A percentile compares a stretch with the other conserved stretches of the same genome.
phyloP scores from a whole-genome alignment of 2,113 vertebrate genomes.

The Emydura subglobosa region DNA sequence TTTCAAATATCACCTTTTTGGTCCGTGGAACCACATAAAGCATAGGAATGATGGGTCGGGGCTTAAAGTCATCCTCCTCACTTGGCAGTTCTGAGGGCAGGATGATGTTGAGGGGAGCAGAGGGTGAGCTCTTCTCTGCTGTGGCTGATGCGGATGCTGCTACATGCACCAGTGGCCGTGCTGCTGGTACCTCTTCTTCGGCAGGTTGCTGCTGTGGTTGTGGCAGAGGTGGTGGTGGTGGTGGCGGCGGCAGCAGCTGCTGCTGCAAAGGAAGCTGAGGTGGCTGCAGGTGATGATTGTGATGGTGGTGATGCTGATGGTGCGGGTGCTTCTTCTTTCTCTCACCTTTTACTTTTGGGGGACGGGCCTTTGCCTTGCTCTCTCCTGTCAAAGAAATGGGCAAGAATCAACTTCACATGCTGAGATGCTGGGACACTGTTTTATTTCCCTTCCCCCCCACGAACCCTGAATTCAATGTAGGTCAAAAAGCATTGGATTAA shows the following conservation, averaged over 20 bases:
- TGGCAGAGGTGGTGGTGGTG: accelerated
- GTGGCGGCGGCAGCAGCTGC: background rate
- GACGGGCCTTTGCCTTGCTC: conserved; percentile 62
- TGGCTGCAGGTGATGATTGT: background rate
- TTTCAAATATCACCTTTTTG: conserved; percentile 70
- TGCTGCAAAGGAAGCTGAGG: background rate
- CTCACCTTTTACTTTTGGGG: conserved; percentile 67
- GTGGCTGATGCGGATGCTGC: accelerated
- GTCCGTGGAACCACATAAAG: conserved; percentile 80
- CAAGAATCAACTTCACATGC: background rate
- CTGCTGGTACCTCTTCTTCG: accelerated
- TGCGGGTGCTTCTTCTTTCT: conserved; percentile 73
- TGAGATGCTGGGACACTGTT: background rate
- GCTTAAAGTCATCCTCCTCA: conserved; percentile 70
- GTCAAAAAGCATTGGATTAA: background rate
- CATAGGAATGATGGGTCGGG: conserved; percentile 81
- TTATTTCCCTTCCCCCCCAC: too few relatives aligned
- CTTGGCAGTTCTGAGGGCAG: conserved; percentile 13
- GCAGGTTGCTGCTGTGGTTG: accelerated
- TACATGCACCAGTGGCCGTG: accelerated
- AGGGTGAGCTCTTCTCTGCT: background rate
- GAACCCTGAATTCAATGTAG: background rate
- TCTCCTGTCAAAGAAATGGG: conserved; percentile 66
- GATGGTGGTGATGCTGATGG: background rate
- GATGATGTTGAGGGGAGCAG: conserved; percentile 61